A percentile compares a stretch with the other conserved stretches of the same genome.
Evolutionary conservation across 2,888 invertebrate species (phyloP).

Genomic region (Drepana falcataria): DNA sequence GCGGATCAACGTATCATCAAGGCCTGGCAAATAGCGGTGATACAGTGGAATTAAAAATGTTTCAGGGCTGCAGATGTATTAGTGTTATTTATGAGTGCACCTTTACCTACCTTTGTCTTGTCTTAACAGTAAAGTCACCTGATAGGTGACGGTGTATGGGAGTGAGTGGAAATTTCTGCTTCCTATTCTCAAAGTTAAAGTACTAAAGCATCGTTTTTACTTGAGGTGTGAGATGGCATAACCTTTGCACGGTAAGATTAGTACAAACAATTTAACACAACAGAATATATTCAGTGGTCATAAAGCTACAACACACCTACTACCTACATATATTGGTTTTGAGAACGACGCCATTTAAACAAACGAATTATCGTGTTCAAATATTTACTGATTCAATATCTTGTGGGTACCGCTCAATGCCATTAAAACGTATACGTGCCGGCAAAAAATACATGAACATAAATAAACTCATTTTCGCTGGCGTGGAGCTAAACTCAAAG

Average conservation of each 20-base stretch:
- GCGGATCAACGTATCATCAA: conserved; percentile 43
- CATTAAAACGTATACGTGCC: conserved; percentile 44
- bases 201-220: too few species aligned
- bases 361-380: conserved; percentile 45
- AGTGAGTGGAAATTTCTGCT: too few species aligned
- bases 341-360: conserved; percentile 26
- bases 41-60: conserved; percentile 23
- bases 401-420: conserved; percentile 33
- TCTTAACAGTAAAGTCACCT: background rate
- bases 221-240: too few species aligned
- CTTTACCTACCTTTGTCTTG: too few species aligned
- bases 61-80: conserved; percentile 21
- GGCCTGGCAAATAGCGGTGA: conserved; percentile 44
- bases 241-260: too few species aligned
- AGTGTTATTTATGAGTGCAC: conserved; percentile 2
- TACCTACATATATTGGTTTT: too few species aligned
- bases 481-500: conserved; percentile 64
- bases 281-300: too few species aligned
- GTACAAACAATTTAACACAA: too few species aligned
- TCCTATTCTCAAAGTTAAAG: too few species aligned
- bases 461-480: conserved; percentile 66
- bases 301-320: too few species aligned
- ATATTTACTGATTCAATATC: conserved; percentile 47
- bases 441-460: conserved; percentile 50
- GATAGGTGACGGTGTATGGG: background rate